phyloP scores from a whole-genome alignment of 2,113 vertebrate species.

The Fregetta grallaria region DNA sequence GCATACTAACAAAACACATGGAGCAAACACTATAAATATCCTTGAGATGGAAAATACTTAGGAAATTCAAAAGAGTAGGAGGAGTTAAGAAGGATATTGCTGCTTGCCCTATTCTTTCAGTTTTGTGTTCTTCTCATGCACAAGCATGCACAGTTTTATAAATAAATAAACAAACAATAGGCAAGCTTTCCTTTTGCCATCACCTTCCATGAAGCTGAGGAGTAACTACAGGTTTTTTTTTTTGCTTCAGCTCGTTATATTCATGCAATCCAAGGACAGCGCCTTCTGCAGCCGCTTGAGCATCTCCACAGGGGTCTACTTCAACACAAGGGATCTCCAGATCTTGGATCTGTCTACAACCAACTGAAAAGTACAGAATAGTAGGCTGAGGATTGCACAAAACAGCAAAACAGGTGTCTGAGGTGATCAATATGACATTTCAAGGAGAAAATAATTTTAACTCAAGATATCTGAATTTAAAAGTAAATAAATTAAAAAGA shows the following conservation, averaged over 20 bases:
- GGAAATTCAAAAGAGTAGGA: neutral
- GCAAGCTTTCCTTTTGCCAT: neutral
- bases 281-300: slow-evolving; percentile 93
- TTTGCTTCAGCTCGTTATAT: slow-evolving; percentile 90
- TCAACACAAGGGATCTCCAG: slow-evolving; percentile 86
- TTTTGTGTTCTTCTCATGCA: neutral
- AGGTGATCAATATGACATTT: neutral
- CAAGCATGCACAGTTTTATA: neutral
- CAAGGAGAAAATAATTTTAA: neutral
- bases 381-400: neutral
- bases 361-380: slow-evolving; percentile 69
- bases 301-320: slow-evolving; percentile 92
- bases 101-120: neutral
- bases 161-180: neutral
- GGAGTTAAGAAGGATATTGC: neutral
- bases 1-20: neutral
- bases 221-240: slow-evolving; percentile 84
- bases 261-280: slow-evolving; percentile 88
- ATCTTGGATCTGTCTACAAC: slow-evolving; percentile 89
- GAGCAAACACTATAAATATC: neutral
- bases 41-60: neutral
- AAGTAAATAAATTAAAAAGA: neutral
- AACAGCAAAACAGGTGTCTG: neutral
- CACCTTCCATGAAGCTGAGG: slow-evolving; percentile 86
- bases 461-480: neutral